Evolutionary conservation across 2,797 vertebrate species (phyloP), one percentile per base, ranked within the genome.

Genomic region (Karalla daura): DNA sequence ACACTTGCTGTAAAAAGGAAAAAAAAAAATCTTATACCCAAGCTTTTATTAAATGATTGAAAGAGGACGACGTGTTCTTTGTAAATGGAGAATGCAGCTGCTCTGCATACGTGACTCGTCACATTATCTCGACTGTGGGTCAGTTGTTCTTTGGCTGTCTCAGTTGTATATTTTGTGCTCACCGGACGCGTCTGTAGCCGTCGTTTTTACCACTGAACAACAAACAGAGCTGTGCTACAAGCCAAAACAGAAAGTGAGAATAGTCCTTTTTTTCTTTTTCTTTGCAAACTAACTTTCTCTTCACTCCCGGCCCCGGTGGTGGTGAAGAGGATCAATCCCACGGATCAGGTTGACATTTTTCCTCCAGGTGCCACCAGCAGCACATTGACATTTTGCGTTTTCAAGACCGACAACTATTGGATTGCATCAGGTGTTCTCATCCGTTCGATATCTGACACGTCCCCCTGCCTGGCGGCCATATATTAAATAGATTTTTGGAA

Each of bases 31-130:
- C 78, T 86, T 88, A 75, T 84, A 89, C 80, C 43, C 54, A 80
- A 81, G 80, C 78, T 87, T 92, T 86, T 88, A 92, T 91, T 89
- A 89, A 92, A 89, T 77, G 65, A 83, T 82, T 91, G 53, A 77
- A 89, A 86, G 77, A 77, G 75, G 58, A 56, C 49, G 54, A 63
- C 47, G 71, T 75, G 35, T 78, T 54, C n/a, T 78, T 85, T 86
- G 33, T 77, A 61, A 83, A 79, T 65, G 14, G 13, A 15, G 30
- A 21, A 18, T 49, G 62, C 27, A 36, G 17, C 56, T 51, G 58
- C 69, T 63, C 36, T 67, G 36, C 55, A 13, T 37, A 13, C 44
- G 65, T 44, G 18, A 32, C 25, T 45, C 64, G 61, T 47, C 11
- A 36, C 20, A n/a, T n/a, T 33, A 7, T 35, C 69, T 45, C 55